A percentile compares a stretch with the other conserved stretches of the same genome.
phyloP scores from a whole-genome alignment of 2,113 vertebrate genomes.

The Neotoma lepida region DNA sequence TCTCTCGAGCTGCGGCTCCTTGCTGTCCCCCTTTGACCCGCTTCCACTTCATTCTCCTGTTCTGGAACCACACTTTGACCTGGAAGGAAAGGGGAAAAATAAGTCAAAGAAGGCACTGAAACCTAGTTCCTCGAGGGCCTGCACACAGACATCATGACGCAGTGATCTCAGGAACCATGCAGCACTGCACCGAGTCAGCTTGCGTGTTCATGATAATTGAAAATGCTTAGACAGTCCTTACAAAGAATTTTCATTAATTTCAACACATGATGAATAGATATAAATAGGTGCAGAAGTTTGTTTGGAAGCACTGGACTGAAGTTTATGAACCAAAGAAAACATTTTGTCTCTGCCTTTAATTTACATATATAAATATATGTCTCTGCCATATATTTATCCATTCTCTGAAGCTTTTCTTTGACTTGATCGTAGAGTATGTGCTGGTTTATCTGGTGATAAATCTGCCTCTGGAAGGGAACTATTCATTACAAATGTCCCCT shows the following conservation, averaged over 20 bases:
- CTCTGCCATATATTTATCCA: not conserved
- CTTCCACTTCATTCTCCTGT: constrained; percentile 99
- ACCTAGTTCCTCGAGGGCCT: not conserved
- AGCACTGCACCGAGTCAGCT: not conserved
- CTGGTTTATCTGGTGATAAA: not conserved
- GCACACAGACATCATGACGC: not conserved
- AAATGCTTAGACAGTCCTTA: not conserved
- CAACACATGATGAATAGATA: not conserved
- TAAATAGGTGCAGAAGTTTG: not conserved
- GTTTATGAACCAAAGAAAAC: not conserved
- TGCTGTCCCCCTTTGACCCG: constrained; percentile 98
- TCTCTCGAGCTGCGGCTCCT: constrained; percentile 95
- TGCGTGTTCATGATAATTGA: not conserved
- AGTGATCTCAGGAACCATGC: not conserved
- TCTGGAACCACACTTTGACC: constrained; percentile 99
- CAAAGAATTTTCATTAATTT: not conserved
- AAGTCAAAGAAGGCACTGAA: not conserved
- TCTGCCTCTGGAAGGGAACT: not conserved
- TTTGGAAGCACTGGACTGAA: not conserved
- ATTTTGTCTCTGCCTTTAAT: not conserved
- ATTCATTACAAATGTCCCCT: too few relatives aligned
- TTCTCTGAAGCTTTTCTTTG: not conserved
- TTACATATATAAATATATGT: not conserved
- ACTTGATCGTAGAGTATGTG: not conserved
- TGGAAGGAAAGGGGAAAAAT: constrained; percentile 74